Percentiles rank a stretch among this genome's conserved stretches.
These are phyloP conservation scores for Saturnia pavonia DNA, from an alignment of 2,888 invertebrate species.

Conservation along the genomic window DNA sequence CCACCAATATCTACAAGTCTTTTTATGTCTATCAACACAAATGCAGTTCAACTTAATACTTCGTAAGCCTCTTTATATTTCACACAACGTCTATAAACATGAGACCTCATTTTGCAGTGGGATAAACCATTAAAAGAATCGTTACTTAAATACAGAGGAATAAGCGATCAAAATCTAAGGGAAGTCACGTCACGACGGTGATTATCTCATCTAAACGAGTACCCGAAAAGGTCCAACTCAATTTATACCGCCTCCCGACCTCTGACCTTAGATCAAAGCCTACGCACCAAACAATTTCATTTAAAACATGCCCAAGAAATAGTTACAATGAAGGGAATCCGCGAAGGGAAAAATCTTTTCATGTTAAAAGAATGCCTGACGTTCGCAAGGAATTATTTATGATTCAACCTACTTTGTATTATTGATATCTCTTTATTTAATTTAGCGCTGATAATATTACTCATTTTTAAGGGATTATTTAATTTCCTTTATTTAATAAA, in stretches of 20 bases:
- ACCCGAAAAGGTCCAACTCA: slow-evolving; percentile 1
- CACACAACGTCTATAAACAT: not conserved
- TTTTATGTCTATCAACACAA: not conserved
- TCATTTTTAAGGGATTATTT: not conserved
- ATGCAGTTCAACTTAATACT: not conserved
- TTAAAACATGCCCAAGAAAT: slow-evolving; percentile 30
- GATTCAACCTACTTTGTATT: not conserved
- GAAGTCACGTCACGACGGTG: slow-evolving; percentile 5
- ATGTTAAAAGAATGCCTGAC: slow-evolving; percentile 6
- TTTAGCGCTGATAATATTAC: not conserved
- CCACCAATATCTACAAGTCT: not conserved
- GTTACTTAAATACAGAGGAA: not conserved
- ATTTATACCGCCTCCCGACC: slow-evolving; percentile 18
- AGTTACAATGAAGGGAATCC: slow-evolving; percentile 13
- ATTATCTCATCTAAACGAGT: slow-evolving; percentile 8
- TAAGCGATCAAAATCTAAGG: not conserved
- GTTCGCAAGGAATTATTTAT: slow-evolving; percentile 1
- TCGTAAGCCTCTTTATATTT: not conserved
- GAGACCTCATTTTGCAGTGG: not conserved
- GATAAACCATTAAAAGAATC: not conserved
- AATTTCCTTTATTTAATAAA: no score
- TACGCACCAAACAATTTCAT: slow-evolving; percentile 38
- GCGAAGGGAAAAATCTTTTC: slow-evolving; percentile 18
- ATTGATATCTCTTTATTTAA: not conserved
- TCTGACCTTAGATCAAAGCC: slow-evolving; percentile 38